Percentiles rank a stretch among this genome's conserved stretches.
phyloP scores from a whole-genome alignment of 2,888 invertebrate species.

The Camponotus fellah region DNA sequence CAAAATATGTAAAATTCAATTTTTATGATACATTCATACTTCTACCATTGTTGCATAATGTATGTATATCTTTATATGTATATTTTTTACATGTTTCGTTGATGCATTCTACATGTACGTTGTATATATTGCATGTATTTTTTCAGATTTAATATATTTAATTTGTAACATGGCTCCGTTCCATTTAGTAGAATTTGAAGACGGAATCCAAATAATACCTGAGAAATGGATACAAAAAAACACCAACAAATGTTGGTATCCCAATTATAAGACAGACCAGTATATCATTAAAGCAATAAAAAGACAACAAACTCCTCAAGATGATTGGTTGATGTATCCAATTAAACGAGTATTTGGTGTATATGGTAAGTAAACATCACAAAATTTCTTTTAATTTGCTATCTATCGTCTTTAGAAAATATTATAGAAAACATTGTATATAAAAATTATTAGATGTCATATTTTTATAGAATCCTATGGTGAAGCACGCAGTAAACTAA shows the following conservation, averaged over 20 bases:
- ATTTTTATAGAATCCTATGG: neutral
- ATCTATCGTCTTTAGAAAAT: neutral
- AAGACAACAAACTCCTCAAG: no score
- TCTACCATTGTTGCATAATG: slow-evolving; percentile 10
- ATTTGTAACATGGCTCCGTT: neutral
- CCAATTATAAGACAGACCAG: neutral
- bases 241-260: no score
- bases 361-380: slow-evolving; percentile 5
- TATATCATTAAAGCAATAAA: no score
- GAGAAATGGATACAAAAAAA: no score
- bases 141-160: neutral
- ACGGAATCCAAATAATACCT: no score
- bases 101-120: neutral
- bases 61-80: neutral
- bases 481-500: slow-evolving; percentile 1
- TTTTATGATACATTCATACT: neutral
- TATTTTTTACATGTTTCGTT: neutral
- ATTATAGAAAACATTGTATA: neutral
- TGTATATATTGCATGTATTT: neutral
- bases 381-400: no score
- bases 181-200: no score
- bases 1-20: neutral
- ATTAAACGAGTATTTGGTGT: no score
- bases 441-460: neutral
- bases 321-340: no score